These are phyloP conservation scores for Gnatocerus cornutus DNA, from an alignment of 2,888 invertebrate species.

Conservation along the genomic window DNA sequence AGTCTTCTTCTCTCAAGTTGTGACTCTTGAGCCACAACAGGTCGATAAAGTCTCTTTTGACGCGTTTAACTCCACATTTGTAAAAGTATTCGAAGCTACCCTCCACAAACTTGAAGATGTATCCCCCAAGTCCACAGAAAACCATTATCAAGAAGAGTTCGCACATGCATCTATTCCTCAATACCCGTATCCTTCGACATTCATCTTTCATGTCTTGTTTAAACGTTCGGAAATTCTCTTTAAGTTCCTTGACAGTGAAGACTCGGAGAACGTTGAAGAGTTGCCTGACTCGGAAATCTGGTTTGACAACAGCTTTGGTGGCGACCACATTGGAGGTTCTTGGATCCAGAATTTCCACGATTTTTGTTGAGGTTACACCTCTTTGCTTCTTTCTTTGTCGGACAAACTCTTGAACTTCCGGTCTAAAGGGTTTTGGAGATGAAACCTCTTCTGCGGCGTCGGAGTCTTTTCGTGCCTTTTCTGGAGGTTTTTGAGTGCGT, in stretches of 20 bases:
- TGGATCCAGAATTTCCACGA: slow-evolving; percentile 66
- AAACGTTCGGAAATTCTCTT: slow-evolving; percentile 75
- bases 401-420: slow-evolving; percentile 62
- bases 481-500: slow-evolving; percentile 1
- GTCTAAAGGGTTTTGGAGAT: slow-evolving; percentile 61
- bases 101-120: slow-evolving; percentile 87
- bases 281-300: slow-evolving; percentile 58
- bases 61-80: slow-evolving; percentile 90
- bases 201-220: slow-evolving; percentile 75
- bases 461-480: slow-evolving; percentile 57
- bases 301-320: slow-evolving; percentile 58
- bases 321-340: slow-evolving; percentile 65
- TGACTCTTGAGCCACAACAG: slow-evolving; percentile 88
- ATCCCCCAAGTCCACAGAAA: slow-evolving; percentile 83
- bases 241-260: slow-evolving; percentile 69
- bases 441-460: slow-evolving; percentile 60
- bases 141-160: slow-evolving; percentile 81
- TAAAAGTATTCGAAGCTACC: slow-evolving; percentile 89
- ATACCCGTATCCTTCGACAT: slow-evolving; percentile 72
- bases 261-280: slow-evolving; percentile 58
- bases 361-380: slow-evolving; percentile 60
- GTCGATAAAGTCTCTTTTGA: slow-evolving; percentile 90
- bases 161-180: slow-evolving; percentile 80
- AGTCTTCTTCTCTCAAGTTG: slow-evolving; percentile 88
- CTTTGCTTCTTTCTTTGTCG: slow-evolving; percentile 63